These are phyloP conservation scores for Hippocampus abdominalis DNA, from an alignment of 2,113 vertebrate genomes.

Conservation along the genomic window DNA sequence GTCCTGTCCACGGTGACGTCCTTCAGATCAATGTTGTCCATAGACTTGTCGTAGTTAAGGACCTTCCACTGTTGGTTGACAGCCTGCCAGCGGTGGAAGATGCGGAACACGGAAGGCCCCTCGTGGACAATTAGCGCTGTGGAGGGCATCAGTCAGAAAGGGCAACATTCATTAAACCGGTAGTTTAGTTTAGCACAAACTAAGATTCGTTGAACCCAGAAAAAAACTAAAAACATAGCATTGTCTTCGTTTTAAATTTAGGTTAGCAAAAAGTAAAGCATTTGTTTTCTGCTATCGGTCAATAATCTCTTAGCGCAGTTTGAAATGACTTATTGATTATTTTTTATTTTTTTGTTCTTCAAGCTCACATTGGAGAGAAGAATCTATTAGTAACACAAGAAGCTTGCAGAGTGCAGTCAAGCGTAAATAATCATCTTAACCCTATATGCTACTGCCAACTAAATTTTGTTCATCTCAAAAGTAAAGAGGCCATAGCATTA, in stretches of 20 bases:
- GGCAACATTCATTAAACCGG: background rate
- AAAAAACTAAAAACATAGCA: conserved; percentile 22
- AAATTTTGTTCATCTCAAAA: background rate
- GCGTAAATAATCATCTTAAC: background rate
- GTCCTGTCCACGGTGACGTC: conserved; percentile 78
- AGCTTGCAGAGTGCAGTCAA: conserved; percentile 6
- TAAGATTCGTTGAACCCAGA: conserved; percentile 33
- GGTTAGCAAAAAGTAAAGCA: conserved; percentile 40
- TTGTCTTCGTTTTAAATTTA: conserved; percentile 30
- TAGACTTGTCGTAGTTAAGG: conserved; percentile 94
- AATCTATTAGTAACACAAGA: conserved; percentile 45
- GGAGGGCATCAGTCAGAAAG: conserved; percentile 44
- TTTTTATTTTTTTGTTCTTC: conserved; percentile 62
- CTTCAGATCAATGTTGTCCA: conserved; percentile 89
- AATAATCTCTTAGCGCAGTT: conserved; percentile 52
- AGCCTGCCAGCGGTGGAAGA: conserved; percentile 98
- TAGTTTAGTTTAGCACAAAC: background rate
- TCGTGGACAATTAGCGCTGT: conserved; percentile 95
- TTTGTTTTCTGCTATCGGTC: conserved; percentile 36
- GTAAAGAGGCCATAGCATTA: background rate
- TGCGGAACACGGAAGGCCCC: conserved; percentile 95
- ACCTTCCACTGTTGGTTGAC: conserved; percentile 99
- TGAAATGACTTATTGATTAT: conserved; percentile 79
- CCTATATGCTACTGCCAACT: background rate
- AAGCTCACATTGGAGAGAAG: conserved; percentile 65